These are phyloP conservation scores for Caiman crocodilus DNA, from an alignment of 2,797 vertebrate genomes.

Conservation along the genomic window DNA sequence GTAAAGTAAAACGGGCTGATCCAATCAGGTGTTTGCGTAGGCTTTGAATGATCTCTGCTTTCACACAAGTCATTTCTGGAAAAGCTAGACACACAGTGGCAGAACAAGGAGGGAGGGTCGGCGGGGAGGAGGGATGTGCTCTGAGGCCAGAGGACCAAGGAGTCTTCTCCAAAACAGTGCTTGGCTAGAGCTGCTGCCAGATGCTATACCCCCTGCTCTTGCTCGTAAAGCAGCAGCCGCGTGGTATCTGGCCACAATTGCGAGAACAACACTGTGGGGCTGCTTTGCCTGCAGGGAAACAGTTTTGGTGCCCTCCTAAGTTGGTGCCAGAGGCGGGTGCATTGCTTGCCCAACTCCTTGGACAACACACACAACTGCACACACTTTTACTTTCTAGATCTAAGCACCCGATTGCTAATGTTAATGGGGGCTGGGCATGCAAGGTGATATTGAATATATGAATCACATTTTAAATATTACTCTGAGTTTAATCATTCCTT, in stretches of 20 bases:
- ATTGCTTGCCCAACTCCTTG: too few species aligned
- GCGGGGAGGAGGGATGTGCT: too few species aligned
- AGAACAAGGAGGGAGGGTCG: not conserved
- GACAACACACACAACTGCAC: not conserved
- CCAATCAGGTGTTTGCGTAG: not conserved
- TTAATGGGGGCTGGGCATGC: not conserved
- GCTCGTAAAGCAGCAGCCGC: too few species aligned
- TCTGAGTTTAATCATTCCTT: not conserved
- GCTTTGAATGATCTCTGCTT: not conserved
- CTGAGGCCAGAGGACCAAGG: too few species aligned
- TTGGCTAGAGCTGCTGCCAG: too few species aligned
- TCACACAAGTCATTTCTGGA: not conserved
- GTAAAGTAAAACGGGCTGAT: not conserved
- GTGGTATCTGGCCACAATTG: too few species aligned
- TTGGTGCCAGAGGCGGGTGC: too few species aligned
- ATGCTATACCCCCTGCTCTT: too few species aligned
- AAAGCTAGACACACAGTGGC: not conserved
- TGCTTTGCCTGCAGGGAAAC: too few species aligned
- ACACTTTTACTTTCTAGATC: not conserved
- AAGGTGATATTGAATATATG: not conserved
- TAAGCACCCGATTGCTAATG: not conserved
- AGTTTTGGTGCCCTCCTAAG: too few species aligned
- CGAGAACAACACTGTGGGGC: too few species aligned
- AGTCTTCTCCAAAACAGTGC: too few species aligned
- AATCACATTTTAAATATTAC: not conserved